Percentiles rank a stretch among this genome's conserved stretches.
phyloP scores from a whole-genome alignment of 2,113 vertebrate species.

The Centrocercus urophasianus region DNA sequence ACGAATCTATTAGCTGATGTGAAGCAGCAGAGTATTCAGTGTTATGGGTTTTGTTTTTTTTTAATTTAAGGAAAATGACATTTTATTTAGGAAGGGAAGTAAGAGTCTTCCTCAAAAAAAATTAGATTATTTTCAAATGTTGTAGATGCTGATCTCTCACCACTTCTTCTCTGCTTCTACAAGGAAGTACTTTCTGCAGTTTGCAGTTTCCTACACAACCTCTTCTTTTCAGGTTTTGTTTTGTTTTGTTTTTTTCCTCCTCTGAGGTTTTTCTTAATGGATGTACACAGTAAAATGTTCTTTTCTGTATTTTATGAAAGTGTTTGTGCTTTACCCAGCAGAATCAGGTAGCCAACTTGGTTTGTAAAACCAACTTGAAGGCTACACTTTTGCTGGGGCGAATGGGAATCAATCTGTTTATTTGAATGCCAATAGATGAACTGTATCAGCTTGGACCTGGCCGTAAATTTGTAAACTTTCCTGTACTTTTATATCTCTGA shows the following conservation, averaged over 20 bases:
- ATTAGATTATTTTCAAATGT: not conserved
- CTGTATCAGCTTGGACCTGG: slow-evolving; percentile 1
- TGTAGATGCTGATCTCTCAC: not conserved
- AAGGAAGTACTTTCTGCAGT: not conserved
- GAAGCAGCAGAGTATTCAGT: not conserved
- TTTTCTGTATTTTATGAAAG: slow-evolving; percentile 38
- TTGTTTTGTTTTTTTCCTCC: not conserved
- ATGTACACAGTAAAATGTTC: not conserved
- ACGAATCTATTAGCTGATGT: not conserved
- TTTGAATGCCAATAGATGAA: slow-evolving; percentile 38
- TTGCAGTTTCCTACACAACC: not conserved
- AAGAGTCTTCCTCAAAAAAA: not conserved
- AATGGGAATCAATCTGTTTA: slow-evolving; percentile 30
- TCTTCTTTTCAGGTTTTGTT: not conserved
- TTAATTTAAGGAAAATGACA: not conserved
- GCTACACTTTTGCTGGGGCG: not conserved
- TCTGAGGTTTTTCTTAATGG: not conserved
- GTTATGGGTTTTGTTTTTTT: not conserved
- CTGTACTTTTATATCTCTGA: slow-evolving; percentile 25
- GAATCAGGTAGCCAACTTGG: not conserved
- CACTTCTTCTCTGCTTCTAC: not conserved
- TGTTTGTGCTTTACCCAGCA: not conserved
- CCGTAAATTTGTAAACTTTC: slow-evolving; percentile 46
- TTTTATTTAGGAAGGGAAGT: not conserved
- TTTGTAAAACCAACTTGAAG: slow-evolving; percentile 21